Conservation (phyloP, 37 sponge, comb jelly and placozoan genomes). For the Aplysina aerophoba region DNA sequence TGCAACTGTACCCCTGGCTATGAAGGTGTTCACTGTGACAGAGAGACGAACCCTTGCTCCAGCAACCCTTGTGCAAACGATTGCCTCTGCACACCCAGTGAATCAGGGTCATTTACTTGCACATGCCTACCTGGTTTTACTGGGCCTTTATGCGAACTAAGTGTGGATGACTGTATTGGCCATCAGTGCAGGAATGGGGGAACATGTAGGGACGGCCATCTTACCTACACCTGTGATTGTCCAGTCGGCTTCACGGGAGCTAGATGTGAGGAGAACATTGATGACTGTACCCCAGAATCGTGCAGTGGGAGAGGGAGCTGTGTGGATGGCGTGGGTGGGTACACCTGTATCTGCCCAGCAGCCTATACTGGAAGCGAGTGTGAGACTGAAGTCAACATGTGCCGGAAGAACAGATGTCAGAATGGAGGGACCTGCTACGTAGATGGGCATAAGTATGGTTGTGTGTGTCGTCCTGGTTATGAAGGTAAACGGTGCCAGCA, state of each 20-base stretch:
- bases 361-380: conserved; percentile 34
- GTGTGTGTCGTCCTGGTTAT: conserved; percentile 28
- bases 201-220: conserved; percentile 50
- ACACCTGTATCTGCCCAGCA: conserved; percentile 44
- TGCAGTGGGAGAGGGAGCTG: conserved; percentile 10
- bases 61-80: conserved; percentile 10
- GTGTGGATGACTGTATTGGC: conserved; percentile 34
- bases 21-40: conserved; percentile 51
- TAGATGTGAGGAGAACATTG: conserved; percentile 26
- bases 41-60: conserved; percentile 26
- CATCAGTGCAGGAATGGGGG: conserved; percentile 56
- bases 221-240: conserved; percentile 54
- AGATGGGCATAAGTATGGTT: neutral
- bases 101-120: conserved; percentile 11
- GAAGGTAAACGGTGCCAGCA: neutral
- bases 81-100: neutral
- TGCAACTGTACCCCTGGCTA: conserved; percentile 64
- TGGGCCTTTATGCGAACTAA: conserved; percentile 31
- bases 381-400: conserved; percentile 11
- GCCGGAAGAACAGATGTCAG: neutral
- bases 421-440: conserved; percentile 1
- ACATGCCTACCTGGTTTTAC: conserved; percentile 37
- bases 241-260: conserved; percentile 40
- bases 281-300: conserved; percentile 21
- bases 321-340: conserved; percentile 22